Conservation (phyloP, 1,140 invertebrate species). For the Hylyphantes graminicola region DNA sequence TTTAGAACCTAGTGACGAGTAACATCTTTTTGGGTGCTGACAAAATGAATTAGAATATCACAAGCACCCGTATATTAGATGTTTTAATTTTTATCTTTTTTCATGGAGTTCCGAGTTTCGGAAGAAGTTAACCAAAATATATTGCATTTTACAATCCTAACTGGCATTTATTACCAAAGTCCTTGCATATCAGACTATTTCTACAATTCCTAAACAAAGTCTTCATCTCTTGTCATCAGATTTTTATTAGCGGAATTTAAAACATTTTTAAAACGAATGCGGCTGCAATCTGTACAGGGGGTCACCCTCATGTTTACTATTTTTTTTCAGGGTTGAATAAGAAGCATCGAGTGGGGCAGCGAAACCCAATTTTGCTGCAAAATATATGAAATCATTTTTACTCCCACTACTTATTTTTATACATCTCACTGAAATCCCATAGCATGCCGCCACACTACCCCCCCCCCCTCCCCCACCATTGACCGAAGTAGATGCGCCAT, state of each 20-base stretch:
- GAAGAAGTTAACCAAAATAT: not conserved
- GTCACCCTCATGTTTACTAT: not conserved
- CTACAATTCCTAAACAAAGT: slow-evolving; percentile 28
- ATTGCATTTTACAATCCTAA: slow-evolving; percentile 29
- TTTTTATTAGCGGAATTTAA: slow-evolving; percentile 6
- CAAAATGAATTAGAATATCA: no score
- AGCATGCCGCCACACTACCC: not conserved
- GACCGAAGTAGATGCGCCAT: slow-evolving; percentile 52
- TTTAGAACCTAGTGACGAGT: no score
- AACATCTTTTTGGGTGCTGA: no score
- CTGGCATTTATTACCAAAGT: slow-evolving; percentile 3
- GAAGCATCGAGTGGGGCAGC: slow-evolving; percentile 26
- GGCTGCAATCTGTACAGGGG: not conserved
- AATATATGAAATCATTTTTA: slow-evolving; percentile 53
- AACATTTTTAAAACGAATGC: not conserved
- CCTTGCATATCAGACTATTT: slow-evolving; percentile 34
- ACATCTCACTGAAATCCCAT: slow-evolving; percentile 26
- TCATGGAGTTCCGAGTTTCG: not conserved
- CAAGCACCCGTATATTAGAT: no score
- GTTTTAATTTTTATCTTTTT: not conserved
- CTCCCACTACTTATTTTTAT: slow-evolving; percentile 58
- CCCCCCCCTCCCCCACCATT: slow-evolving; percentile 23
- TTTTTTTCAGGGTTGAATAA: not conserved
- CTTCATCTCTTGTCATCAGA: slow-evolving; percentile 18
- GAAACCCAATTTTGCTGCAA: slow-evolving; percentile 40